Evolutionary conservation across 2,113 vertebrate species (phyloP), one percentile per base, ranked within the genome.

Genomic region (Fulica atra): DNA sequence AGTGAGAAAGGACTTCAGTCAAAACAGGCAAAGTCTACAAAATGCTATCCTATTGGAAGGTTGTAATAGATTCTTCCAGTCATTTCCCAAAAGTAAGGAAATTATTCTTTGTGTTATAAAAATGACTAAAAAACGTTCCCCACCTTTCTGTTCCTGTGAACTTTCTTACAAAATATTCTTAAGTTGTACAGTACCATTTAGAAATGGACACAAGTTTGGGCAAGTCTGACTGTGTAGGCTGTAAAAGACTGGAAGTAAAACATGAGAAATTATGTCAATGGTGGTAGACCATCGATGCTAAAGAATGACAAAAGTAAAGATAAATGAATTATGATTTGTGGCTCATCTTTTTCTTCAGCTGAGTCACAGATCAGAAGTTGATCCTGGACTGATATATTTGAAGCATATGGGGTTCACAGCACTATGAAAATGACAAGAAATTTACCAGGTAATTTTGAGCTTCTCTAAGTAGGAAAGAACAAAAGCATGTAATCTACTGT

Each of bases 61-160:
- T 51, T 64, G 57, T 50, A 90, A 86, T n/a, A 89, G 35, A 94
- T 88, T 91, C 61, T 93, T 19, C 38, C 48, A 93, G n/a, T 78
- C 31, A 90, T 69, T 89, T 57, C 64, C 51, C 36, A 48, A 46
- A 84, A 70, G 42, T 86, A 66, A 44, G 54, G 85, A 88, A 84
- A 82, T 44, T 33, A 54, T 78, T 57, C 28, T 71, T 71, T 66
- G 4, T 66, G 20, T 56, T 81, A 44, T 35, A 83, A 93, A 91
- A 83, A 68, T 68, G 64, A 50, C 31, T 61, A 21, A 6, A 88
- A 44, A 88, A 33, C 59, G 1, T 50, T 92, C 73, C 57, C 7
- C 57, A 9, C 65, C 31, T 82, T 91, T 60, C 46, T 88, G 5
- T 81, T 81, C 51, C 31, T 28, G 4, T 11, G 7, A 92, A 42